Evolutionary conservation across 2,113 vertebrate genomes (phyloP), one percentile per base, ranked within the genome.

Genomic region (Seriola aureovittata): DNA sequence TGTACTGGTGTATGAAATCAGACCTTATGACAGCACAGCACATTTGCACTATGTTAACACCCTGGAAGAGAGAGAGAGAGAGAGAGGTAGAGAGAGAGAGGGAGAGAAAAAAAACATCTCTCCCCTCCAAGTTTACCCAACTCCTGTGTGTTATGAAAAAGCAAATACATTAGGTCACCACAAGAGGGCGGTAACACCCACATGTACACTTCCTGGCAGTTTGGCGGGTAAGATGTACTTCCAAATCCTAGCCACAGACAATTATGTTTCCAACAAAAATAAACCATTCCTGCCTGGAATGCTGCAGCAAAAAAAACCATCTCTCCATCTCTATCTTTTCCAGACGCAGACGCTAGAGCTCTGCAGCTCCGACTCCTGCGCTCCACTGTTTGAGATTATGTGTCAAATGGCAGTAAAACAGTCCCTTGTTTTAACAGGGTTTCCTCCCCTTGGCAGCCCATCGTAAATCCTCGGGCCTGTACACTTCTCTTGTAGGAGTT

Each of bases 241-340:
- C 90, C 89, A 94, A 93, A 90, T 74, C 77, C 79, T 86, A 78
- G 92, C 93, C 94, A 95, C 92, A 95, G 93, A 95, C 94, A 95
- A 91, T 93, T 93, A 91, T 91, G 85, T 87, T 94, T 94, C 93
- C 94, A 95, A 86, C 88, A 71, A 95, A 95, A 95, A 95, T 92
- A 94, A 95, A 94, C 92, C 88, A 74, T 90, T 91, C 86, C 87
- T 80, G 88, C 86, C 87, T 92, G 92, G 94, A 95, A 94, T 95
- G 91, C 88, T 88, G 85, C 77, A 90, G 86, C 57, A 16, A 89
- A 94, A 94, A 90, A 89, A 94, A 90, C 90, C 91, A 88, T 92
- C 90, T 72, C 68, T 62, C 80, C 71, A 81, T 81, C 82, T 87
- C 82, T 83, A 68, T 92, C 87, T 93, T 88, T 87, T 89, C 75